Evolutionary conservation across 2,113 vertebrate genomes (phyloP).

Genomic region (Lethenteron camtschaticum): DNA sequence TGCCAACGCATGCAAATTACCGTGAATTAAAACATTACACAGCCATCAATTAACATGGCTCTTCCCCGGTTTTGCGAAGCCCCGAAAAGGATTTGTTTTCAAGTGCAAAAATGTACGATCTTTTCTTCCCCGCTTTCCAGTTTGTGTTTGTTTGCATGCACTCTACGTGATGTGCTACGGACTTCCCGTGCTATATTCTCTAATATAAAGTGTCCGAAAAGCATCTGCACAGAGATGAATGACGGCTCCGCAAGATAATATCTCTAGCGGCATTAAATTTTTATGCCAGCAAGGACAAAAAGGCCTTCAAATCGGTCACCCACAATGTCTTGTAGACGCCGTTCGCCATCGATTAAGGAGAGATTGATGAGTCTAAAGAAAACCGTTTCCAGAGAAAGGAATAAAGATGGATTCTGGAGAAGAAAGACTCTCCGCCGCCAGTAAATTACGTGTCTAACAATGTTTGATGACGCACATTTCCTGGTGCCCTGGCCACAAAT

Average conservation of each 20-base stretch:
- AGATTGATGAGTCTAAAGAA: not conserved
- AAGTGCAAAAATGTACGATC: too few species aligned
- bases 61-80: too few species aligned
- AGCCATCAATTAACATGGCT: not conserved
- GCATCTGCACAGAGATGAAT: too few species aligned
- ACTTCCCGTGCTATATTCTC: too few species aligned
- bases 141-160: too few species aligned
- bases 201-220: too few species aligned
- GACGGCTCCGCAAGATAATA: too few species aligned
- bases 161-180: too few species aligned
- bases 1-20: conserved; percentile 1
- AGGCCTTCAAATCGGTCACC: conserved; percentile 4
- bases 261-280: too few species aligned
- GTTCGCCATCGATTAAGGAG: not conserved
- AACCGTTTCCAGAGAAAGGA: not conserved
- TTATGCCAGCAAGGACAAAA: not conserved
- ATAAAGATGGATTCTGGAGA: not conserved
- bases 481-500: conserved; percentile 4
- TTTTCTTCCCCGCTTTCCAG: too few species aligned
- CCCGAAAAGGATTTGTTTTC: too few species aligned
- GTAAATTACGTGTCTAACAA: conserved; percentile 6
- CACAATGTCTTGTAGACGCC: conserved; percentile 1
- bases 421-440: conserved; percentile 5
- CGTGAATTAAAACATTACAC: not conserved
- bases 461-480: conserved; percentile 6